Base-by-base conservation (phyloP, 2,113 vertebrate genomes). In the Varanus komodoensis region DNA sequence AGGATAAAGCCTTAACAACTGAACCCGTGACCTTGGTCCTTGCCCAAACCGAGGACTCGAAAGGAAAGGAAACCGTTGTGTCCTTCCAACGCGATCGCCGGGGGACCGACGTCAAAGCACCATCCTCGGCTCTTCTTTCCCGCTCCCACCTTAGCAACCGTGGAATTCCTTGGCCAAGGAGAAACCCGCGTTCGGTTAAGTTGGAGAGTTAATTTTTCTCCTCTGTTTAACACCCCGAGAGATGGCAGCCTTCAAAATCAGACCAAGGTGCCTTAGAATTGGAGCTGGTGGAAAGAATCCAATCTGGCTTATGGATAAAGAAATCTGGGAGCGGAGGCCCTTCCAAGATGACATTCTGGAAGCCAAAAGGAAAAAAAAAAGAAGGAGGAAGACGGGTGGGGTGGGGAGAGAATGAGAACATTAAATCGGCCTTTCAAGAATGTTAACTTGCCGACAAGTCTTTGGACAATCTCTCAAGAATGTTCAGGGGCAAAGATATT, bases 241-340 rank as follows among this genome's bases (percentile, higher is more conserved):
- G 93, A 95, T 90, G 94, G 92, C 95, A 94, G 90, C 89, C 93
- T 96, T 95, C 86, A 64, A 87, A 95, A 84, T 57, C 87, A 50
- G 93, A 86, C 84, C 1, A 11, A 80, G 94, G 90, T 69, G 87
- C 94, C 95, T 96, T 86, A 75, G 93, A 95, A 95, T 89, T 94
- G 93, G 87, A 93, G 94, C 92, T 93, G 61, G 93, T 95, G 96
- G 95, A 97, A 8, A 38, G 4, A 73, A 94, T 97, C 97, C 97
- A 97, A 95, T 87, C 97, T 97, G 97, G 97, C 97, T 96, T 89
- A 93, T 86, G 94, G 96, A 97, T 96, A 97, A 97, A 97, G 97
- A 96, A 97, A 97, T 95, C 96, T 97, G 96, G 93, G 96, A 96
- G 95, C 92, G 94, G 94, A 91, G 92, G 90, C 64, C 8, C 29